Base-by-base conservation (phyloP, 2,113 vertebrate genomes). In the Prinia subflava region DNA sequence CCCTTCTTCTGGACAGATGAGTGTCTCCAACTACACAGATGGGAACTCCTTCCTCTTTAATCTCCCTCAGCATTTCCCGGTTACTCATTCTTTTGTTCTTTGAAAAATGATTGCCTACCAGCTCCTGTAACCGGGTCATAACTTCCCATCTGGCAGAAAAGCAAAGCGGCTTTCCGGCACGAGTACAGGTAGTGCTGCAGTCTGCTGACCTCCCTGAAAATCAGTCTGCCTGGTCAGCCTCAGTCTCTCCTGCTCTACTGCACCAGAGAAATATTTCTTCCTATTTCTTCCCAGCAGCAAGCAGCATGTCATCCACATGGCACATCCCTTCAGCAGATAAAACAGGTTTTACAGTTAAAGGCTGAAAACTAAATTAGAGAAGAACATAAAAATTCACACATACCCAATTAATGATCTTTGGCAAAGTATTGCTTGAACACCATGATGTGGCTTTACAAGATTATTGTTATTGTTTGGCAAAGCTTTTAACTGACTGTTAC, bases 401-500 rank as follows among this genome's bases (percentile, higher is more conserved):
- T 12, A 20, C 13, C 24, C 11, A 89, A 6, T 80, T 94, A 93
- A 74, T 14, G 24, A 63, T 52, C 35, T 82, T 68, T 75, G 68
- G 86, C 73, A 89, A 93, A 93, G 65, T 28, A 47, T 5, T 86
- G 35, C 64, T 86, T 52, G 64, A 92, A 83, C 52, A 56, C 35
- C 47, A 47, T 7, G 19, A 86, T 46, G 55, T 33, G 60, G 30
- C 64, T 94, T 83, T 93, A 89, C 35, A 69, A 73, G 41, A 85
- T 80, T 71, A 78, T 84, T 84, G 57, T 47, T 90, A 69, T 28
- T 93, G 76, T 89, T 83, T 81, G 76, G 80, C 55, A 91, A 90
- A 65, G 63, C 55, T 80, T 93, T 89, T 75, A 80, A 90, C 13
- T 67, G 86, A 63, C 63, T 65, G 55, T 39, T 70, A 74, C 39